Percentiles rank a stretch among this genome's conserved stretches.
Evolutionary conservation across 2,888 invertebrate genomes (phyloP).

Genomic region (Lasioglossum morio): DNA sequence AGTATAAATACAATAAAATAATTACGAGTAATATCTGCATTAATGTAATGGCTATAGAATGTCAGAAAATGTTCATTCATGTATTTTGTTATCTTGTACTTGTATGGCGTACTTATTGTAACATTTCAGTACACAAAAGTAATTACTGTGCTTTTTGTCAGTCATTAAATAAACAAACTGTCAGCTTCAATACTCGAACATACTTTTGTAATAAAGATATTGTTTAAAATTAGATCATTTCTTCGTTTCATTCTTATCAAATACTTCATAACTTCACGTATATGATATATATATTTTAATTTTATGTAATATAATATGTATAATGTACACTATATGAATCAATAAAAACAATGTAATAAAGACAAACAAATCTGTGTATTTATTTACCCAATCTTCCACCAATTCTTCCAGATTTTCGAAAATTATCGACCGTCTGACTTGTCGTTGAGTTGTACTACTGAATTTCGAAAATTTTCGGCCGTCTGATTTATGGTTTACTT

Average conservation of each 20-base stretch:
- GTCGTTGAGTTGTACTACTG: no score
- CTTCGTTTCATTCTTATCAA: not conserved
- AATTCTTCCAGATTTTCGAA: no score
- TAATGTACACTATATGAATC: no score
- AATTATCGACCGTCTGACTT: no score
- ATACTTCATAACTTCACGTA: no score
- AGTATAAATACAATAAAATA: not conserved
- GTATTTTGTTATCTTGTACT: not conserved
- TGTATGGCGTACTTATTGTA: not conserved
- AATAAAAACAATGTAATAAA: no score
- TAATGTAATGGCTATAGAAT: not conserved
- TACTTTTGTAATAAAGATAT: constrained; percentile 23
- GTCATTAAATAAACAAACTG: constrained; percentile 16
- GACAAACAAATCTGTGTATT: no score
- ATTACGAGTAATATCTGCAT: not conserved
- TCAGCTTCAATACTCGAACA: constrained; percentile 22
- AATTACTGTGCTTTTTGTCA: not conserved
- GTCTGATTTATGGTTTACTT: no score
- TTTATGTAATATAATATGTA: no score
- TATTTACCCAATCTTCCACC: no score
- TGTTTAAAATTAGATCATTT: not conserved
- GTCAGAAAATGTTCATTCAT: not conserved
- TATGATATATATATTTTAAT: no score
- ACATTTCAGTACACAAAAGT: not conserved
- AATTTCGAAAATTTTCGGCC: no score